Conservation (phyloP, 2,888 invertebrate genomes). For the Stegana nigrithorax region DNA sequence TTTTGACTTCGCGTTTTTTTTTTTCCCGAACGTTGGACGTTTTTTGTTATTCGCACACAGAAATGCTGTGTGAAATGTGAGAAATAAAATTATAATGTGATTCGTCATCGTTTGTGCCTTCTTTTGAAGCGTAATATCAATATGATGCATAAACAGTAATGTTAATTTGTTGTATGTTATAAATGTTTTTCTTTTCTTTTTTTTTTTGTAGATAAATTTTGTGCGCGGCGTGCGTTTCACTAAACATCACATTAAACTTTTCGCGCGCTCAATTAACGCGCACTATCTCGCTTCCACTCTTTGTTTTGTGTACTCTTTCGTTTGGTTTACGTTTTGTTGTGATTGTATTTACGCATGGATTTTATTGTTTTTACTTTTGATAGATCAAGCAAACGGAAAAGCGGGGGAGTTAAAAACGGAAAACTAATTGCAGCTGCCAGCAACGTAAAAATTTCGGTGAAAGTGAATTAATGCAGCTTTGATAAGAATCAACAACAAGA, state of each 20-base stretch:
- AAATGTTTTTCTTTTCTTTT: constrained; percentile 2
- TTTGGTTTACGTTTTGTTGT: background rate
- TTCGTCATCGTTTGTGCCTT: constrained; percentile 29
- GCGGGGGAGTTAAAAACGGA: constrained; percentile 13
- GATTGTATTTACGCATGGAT: background rate
- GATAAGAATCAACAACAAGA: background rate
- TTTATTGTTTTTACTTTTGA: constrained; percentile 5
- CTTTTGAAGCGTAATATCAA: background rate
- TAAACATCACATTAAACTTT: constrained; percentile 27
- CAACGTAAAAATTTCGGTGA: no score
- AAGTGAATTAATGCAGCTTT: no score
- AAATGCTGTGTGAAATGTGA: constrained; percentile 19
- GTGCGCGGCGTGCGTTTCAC: no score
- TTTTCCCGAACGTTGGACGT: constrained; percentile 31
- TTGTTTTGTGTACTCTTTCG: background rate
- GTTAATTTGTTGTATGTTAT: constrained; percentile 18
- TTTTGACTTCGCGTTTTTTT: constrained; percentile 17
- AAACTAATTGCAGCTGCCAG: background rate
- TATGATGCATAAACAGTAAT: background rate
- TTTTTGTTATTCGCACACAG: constrained; percentile 26
- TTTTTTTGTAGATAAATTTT: constrained; percentile 5
- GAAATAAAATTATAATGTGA: constrained; percentile 29
- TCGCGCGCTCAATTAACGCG: background rate
- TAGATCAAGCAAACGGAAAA: background rate
- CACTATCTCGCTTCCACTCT: background rate